Evolutionary conservation across 2,797 vertebrate genomes (phyloP).

Genomic region (Mormyrops boulengeri): DNA sequence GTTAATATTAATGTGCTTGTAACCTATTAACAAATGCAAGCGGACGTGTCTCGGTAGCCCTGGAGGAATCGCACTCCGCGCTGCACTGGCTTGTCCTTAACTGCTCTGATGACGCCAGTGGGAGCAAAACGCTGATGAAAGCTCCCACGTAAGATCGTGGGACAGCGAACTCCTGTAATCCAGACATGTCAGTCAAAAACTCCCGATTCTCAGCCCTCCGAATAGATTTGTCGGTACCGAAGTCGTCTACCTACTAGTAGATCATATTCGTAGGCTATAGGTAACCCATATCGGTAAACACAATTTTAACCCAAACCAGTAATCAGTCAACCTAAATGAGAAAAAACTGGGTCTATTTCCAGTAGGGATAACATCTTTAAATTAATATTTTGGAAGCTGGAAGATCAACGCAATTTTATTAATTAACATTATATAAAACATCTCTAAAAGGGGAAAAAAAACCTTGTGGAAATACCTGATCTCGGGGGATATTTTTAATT

Average conservation of each 20-base stretch:
- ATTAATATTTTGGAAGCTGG: neutral
- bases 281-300: neutral
- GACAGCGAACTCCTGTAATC: neutral
- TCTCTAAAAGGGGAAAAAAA: neutral
- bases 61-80: neutral
- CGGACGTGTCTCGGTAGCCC: neutral
- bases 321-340: neutral
- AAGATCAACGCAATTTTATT: neutral
- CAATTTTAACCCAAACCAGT: neutral
- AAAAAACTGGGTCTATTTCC: neutral
- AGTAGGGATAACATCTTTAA: neutral
- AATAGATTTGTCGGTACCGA: neutral
- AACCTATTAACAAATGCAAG: neutral
- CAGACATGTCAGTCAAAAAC: neutral
- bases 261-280: neutral
- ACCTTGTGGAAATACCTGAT: neutral
- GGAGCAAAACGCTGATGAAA: neutral
- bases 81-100: neutral
- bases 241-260: neutral
- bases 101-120: neutral
- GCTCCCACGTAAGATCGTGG: neutral
- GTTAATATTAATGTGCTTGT: neutral
- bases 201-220: neutral
- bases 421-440: neutral
- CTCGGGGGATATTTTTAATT: neutral